Conservation (phyloP, 64 coral and sea anemone species). For the Montipora capricornis region DNA sequence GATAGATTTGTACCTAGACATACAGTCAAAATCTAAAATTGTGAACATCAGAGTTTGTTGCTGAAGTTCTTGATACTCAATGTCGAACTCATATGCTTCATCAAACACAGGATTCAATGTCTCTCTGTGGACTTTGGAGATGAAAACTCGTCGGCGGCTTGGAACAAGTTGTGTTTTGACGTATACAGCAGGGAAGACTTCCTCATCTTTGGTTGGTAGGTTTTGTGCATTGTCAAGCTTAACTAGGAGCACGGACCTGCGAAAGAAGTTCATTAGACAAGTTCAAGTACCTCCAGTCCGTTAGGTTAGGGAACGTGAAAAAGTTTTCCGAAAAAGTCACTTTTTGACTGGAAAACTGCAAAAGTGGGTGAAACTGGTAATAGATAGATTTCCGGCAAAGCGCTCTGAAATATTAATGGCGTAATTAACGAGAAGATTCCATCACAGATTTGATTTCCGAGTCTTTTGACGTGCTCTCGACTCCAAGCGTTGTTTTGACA, state of each 20-base stretch:
- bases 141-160: slow-evolving; percentile 83
- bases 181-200: slow-evolving; percentile 80
- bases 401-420: no score
- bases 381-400: no score
- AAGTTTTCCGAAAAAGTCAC: no score
- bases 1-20: slow-evolving; percentile 77
- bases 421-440: no score
- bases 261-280: not conserved
- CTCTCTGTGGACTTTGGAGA: slow-evolving; percentile 89
- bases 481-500: not conserved
- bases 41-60: slow-evolving; percentile 85
- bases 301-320: no score
- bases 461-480: no score
- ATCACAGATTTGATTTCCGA: no score
- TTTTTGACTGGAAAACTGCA: no score
- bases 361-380: no score
- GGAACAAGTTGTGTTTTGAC: slow-evolving; percentile 92
- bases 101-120: slow-evolving; percentile 86
- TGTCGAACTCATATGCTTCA: slow-evolving; percentile 95
- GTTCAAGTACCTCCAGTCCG: not conserved
- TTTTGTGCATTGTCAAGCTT: slow-evolving; percentile 87
- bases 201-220: slow-evolving; percentile 68
- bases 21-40: slow-evolving; percentile 91
- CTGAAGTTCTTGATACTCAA: slow-evolving; percentile 79
- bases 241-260: slow-evolving; percentile 73